Percentiles rank a stretch among this genome's conserved stretches.
These are phyloP conservation scores for Crambe crambe DNA, from an alignment of 37 sponge, comb jelly and placozoan genomes.

Conservation along the genomic window DNA sequence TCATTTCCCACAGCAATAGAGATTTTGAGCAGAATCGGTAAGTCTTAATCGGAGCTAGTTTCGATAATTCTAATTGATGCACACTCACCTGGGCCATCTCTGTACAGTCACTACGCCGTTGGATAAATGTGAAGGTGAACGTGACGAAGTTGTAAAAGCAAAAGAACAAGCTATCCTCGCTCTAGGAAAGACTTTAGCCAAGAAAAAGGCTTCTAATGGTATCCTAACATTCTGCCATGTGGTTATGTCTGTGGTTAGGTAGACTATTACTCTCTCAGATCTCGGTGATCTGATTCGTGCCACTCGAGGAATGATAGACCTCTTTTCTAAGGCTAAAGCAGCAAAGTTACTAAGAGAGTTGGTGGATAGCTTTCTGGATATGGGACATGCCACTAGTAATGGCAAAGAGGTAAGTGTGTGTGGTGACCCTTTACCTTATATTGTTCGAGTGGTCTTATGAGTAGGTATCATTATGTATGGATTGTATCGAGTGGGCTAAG, in stretches of 20 bases:
- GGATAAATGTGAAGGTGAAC: not conserved
- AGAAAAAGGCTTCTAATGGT: constrained; percentile 62
- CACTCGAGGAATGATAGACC: constrained; percentile 55
- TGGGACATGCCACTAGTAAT: constrained; percentile 66
- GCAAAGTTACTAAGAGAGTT: constrained; percentile 92
- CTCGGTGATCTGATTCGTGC: constrained; percentile 73
- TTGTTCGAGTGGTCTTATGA: too few species aligned
- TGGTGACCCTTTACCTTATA: not conserved
- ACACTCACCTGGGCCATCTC: not conserved
- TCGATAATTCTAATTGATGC: not conserved
- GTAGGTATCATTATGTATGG: constrained; percentile 76
- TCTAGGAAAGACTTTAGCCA: constrained; percentile 69
- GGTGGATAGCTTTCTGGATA: constrained; percentile 87
- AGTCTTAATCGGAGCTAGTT: not conserved
- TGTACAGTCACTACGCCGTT: not conserved
- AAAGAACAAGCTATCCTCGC: constrained; percentile 73
- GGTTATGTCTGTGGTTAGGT: not conserved
- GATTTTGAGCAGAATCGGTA: constrained; percentile 53
- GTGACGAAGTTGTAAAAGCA: constrained; percentile 56
- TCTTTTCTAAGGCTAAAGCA: constrained; percentile 95
- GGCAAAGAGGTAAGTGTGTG: constrained; percentile 58
- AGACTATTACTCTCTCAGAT: constrained; percentile 37
- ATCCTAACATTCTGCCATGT: too few species aligned
- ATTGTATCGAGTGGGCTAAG: constrained; percentile 97
- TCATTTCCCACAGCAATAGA: constrained; percentile 52